Base-by-base conservation (phyloP, 2,113 vertebrate species). In the Tilapia sparmanii region DNA sequence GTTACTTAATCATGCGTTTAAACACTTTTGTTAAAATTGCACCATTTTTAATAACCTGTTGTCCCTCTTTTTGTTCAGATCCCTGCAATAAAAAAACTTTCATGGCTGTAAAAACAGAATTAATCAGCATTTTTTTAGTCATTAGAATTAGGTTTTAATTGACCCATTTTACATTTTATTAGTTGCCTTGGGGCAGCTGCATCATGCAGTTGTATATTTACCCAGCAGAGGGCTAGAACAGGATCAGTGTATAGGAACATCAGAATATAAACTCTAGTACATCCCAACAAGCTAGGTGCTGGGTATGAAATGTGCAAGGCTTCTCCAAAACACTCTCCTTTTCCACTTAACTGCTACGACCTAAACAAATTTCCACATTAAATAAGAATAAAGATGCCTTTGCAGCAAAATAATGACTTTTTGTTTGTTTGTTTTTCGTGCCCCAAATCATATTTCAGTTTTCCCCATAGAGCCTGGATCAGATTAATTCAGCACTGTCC, bases 141-240 rank as follows among this genome's bases (percentile, higher is more conserved):
- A 80, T 53, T 26, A 55, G 80, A 81, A 79, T 10, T 3, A 9
- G 16, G 8, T 24, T n/a, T 40, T 50, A 13, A 24, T 8, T 33
- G 50, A 26, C 29, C 15, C 42, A 22, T 31, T 83, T 63, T 33
- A 38, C 42, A 66, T 24, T 31, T 61, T 52, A n/a, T 5, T 26
- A 26, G 15, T 9, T n/a, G 19, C 22, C 15, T 3, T 33, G 2
- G 5, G 24, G 16, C 29, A 19, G 66, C 50, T 79, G 35, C 31
- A 24, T 6, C 3, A 3, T 91, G 94, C 61, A 92, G 59, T 90
- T 59, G 7, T 40, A 26, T 52, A 57, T 80, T 79, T 88, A 53
- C 2, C 94, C 94, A 95, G 92, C 87, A 95, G 93, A 76, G 92
- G 94, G 94, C 91, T 86, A 29, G 50, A 61, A 33, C 53, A 54